phyloP scores from a whole-genome alignment of 2,113 vertebrate genomes.

The Ia io region DNA sequence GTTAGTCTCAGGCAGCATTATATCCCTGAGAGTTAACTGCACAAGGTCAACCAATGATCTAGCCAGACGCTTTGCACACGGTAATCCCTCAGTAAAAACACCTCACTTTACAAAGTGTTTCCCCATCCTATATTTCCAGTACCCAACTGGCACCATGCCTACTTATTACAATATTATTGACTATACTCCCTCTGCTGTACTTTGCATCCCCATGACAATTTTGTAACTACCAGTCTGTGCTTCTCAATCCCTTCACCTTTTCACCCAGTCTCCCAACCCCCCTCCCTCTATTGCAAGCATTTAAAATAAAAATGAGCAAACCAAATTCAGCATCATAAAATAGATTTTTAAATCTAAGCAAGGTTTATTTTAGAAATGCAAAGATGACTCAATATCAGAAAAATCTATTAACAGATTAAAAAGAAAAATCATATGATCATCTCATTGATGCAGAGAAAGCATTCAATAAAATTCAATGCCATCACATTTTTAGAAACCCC shows the following conservation, averaged over 20 bases:
- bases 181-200: background rate
- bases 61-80: constrained; percentile 1
- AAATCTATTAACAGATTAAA: constrained; percentile 3
- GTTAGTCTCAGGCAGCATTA: background rate
- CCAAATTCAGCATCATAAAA: constrained; percentile 32
- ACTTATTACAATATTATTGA: background rate
- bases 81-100: background rate
- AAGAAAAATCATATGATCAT: background rate
- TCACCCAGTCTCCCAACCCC: background rate
- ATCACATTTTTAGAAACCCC: constrained; percentile 6
- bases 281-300: background rate
- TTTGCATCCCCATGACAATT: background rate
- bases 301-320: constrained; percentile 30
- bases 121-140: background rate
- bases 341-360: constrained; percentile 8
- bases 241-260: background rate
- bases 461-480: constrained; percentile 14
- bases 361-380: constrained; percentile 14
- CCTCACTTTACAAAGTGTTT: background rate
- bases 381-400: constrained; percentile 16
- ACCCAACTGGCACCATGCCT: background rate
- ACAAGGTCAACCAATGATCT: background rate
- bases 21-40: background rate
- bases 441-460: background rate
- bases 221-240: background rate